Evolutionary conservation across 2,888 invertebrate species (phyloP).

Genomic region (Terebella lapidaria): DNA sequence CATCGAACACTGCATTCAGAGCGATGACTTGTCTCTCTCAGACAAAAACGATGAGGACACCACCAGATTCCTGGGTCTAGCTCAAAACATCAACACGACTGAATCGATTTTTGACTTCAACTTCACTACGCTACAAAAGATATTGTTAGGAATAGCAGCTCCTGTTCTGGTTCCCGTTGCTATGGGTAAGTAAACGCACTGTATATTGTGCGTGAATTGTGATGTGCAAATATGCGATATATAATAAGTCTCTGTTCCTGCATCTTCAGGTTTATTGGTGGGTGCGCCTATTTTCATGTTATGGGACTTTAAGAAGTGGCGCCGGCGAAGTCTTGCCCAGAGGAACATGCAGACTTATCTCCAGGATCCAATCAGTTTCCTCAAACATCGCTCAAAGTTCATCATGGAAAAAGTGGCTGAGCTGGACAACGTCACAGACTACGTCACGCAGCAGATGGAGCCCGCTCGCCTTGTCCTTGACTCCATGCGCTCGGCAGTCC

Average conservation of each 20-base stretch:
- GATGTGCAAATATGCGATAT: too few species aligned
- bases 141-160: constrained; percentile 15
- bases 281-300: constrained; percentile 19
- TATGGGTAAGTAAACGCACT: constrained; percentile 7
- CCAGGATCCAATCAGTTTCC: constrained; percentile 17
- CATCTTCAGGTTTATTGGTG: constrained; percentile 9
- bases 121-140: constrained; percentile 15
- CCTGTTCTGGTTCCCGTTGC: constrained; percentile 19
- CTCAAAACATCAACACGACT: constrained; percentile 11
- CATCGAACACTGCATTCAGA: constrained; percentile 18
- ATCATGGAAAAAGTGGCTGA: constrained; percentile 11
- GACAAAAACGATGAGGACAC: constrained; percentile 17
- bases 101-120: constrained; percentile 18
- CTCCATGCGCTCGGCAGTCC: constrained; percentile 14
- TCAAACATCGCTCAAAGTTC: constrained; percentile 3
- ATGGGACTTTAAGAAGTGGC: constrained; percentile 22
- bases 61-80: constrained; percentile 6
- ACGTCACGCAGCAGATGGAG: constrained; percentile 17
- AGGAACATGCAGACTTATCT: constrained; percentile 15
- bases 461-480: constrained; percentile 15
- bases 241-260: background rate
- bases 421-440: constrained; percentile 13
- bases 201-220: background rate
- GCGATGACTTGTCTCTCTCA: constrained; percentile 15
- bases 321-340: constrained; percentile 15